Evolutionary conservation across 2,888 invertebrate species (phyloP).

Genomic region (Glaucopsyche alexis): DNA sequence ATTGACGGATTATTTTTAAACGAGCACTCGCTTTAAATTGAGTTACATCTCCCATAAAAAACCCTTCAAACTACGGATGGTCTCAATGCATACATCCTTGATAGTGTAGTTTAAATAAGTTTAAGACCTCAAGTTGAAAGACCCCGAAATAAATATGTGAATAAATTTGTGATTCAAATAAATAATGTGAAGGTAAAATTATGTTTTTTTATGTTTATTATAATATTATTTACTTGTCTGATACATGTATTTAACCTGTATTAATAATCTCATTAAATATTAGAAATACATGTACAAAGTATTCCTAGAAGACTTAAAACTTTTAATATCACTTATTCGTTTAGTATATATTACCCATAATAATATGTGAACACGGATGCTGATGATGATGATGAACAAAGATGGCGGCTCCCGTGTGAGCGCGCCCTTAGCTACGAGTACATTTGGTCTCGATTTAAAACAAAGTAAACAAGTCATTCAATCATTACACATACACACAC

Average conservation of each 20-base stretch:
- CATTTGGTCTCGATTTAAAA: conserved; percentile 24
- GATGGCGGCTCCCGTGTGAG: conserved; percentile 23
- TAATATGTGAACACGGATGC: neutral
- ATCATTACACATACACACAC: conserved; percentile 21
- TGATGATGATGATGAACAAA: conserved; percentile 8
- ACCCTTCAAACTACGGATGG: conserved; percentile 14
- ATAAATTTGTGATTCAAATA: neutral
- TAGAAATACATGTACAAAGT: too few relatives aligned
- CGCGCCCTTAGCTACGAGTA: neutral
- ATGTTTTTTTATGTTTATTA: neutral
- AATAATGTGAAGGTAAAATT: neutral
- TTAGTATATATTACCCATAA: too few relatives aligned
- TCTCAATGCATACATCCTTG: neutral
- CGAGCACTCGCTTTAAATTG: conserved; percentile 44
- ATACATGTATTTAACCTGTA: too few relatives aligned
- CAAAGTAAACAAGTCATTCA: conserved; percentile 32
- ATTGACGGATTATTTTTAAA: conserved; percentile 65
- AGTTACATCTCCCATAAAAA: conserved; percentile 35
- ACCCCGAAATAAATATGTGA: neutral
- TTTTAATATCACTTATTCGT: too few relatives aligned
- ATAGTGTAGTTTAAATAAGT: neutral
- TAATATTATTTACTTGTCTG: neutral
- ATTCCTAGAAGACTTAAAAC: too few relatives aligned
- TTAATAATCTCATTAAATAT: too few relatives aligned
- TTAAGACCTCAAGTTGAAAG: conserved; percentile 9